These are phyloP conservation scores for Rafetus swinhoei DNA, from an alignment of 2,113 vertebrate genomes.

Conservation along the genomic window DNA sequence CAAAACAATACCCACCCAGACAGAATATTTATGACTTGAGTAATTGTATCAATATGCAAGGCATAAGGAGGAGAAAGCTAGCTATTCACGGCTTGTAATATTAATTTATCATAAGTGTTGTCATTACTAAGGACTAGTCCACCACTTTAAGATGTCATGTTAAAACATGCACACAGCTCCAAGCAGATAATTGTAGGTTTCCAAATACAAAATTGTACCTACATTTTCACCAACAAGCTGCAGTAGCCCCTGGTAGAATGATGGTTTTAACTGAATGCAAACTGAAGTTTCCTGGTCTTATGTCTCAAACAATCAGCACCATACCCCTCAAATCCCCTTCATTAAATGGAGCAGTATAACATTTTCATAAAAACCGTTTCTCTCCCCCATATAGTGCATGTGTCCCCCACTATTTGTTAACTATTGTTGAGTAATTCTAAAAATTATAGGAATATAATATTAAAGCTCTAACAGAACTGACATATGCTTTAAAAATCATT, in stretches of 20 bases:
- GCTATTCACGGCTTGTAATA: not conserved
- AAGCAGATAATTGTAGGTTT: not conserved
- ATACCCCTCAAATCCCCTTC: slow-evolving; percentile 10
- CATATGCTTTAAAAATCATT: slow-evolving; percentile 63
- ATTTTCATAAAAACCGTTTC: not conserved
- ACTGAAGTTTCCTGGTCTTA: not conserved
- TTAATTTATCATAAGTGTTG: not conserved
- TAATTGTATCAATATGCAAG: not conserved
- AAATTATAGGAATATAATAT: slow-evolving; percentile 50
- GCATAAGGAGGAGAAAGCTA: slow-evolving; percentile 6
- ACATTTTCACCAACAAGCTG: not conserved
- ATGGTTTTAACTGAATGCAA: slow-evolving; percentile 12
- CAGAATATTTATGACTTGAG: not conserved
- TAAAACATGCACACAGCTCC: slow-evolving; percentile 20
- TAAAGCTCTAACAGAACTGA: slow-evolving; percentile 65
- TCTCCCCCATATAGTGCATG: not conserved
- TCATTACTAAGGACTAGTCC: slow-evolving; percentile 24
- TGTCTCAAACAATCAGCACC: not conserved
- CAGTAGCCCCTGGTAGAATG: not conserved
- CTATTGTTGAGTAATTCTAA: slow-evolving; percentile 43
- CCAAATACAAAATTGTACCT: not conserved
- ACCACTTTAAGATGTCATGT: slow-evolving; percentile 6
- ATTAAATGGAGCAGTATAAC: not conserved
- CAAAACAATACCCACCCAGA: not conserved
- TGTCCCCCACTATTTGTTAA: slow-evolving; percentile 23